Percentiles rank a stretch among this genome's conserved stretches.
Evolutionary conservation across 1,140 invertebrate species (phyloP).

Genomic region (Pachypeltis micranthus): DNA sequence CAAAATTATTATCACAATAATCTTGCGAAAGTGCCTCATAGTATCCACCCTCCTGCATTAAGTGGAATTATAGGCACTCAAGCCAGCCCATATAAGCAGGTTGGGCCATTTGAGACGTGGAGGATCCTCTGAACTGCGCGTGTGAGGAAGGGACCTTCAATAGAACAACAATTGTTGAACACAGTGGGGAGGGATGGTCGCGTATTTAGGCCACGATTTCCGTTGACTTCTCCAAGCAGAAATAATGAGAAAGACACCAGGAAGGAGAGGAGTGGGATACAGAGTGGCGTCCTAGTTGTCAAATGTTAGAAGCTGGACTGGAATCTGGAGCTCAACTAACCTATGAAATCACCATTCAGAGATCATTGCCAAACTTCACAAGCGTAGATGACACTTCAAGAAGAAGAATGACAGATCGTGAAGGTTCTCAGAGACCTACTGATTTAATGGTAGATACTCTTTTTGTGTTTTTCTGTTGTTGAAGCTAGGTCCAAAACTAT

Average conservation of each 20-base stretch:
- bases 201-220: background rate
- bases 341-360: too few relatives aligned
- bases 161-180: background rate
- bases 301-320: background rate
- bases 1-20: too few relatives aligned
- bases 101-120: background rate
- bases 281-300: background rate
- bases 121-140: background rate
- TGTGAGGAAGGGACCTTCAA: background rate
- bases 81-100: background rate
- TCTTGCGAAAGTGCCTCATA: too few relatives aligned
- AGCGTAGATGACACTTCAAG: too few relatives aligned
- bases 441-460: too few relatives aligned
- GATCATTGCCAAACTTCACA: too few relatives aligned
- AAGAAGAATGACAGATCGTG: too few relatives aligned
- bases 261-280: background rate
- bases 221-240: background rate
- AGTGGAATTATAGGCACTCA: background rate
- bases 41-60: background rate
- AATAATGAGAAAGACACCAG: background rate
- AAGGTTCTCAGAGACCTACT: too few relatives aligned
- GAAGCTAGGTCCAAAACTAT: too few relatives aligned
- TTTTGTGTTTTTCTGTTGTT: too few relatives aligned
- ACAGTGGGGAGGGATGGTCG: background rate
- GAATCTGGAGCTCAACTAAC: background rate